Evolutionary conservation across 2,797 vertebrate species (phyloP), one percentile per base, ranked within the genome.

Genomic region (Fistularia tabacaria): DNA sequence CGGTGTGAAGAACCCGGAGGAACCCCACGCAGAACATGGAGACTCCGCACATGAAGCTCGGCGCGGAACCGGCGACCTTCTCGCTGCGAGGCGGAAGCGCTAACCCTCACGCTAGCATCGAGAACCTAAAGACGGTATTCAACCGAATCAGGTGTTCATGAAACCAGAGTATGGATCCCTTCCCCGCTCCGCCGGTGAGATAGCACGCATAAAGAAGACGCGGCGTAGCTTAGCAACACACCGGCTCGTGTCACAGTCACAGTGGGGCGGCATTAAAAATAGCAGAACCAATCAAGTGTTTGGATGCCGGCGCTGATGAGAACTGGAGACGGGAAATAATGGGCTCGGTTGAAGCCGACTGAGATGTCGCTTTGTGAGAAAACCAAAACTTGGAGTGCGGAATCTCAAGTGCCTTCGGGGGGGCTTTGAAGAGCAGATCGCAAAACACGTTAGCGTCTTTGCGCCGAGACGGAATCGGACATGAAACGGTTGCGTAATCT

Each of bases 211-310:
- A 57, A 59, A 67, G 43, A 70, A 77, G 54, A 75, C 57, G 73
- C 55, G 66, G 59, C 45, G 74, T 74, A 75, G 58, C 76, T 68
- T 75, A 79, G 79, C 80, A 80, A 84, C 81, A 71, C 61, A 36
- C 39, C 53, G 25, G 46, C 71, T 71, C 73, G 46, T 69, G 73
- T 80, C 79, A 69, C 74, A 73, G 68, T 68, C 63, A 53, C 75
- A 69, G 77, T 66, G 38, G 74, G 79, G 71, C 65, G 69, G 74
- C 71, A 63, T 74, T 83, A 82, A 83, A 88, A 86, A 86, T 79
- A 88, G 83, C 76, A 57, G 53, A 71, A 76, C 56, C 70, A 81
- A 88, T 86, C 80, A 82, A 25, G 75, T 50, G 59, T 64, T 75
- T 61, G 54, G 69, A 73, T 79, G 68, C 59, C 78, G 69, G 64